phyloP scores from a whole-genome alignment of 2,888 invertebrate species.

The Galeopsomyia nigrocyanea region DNA sequence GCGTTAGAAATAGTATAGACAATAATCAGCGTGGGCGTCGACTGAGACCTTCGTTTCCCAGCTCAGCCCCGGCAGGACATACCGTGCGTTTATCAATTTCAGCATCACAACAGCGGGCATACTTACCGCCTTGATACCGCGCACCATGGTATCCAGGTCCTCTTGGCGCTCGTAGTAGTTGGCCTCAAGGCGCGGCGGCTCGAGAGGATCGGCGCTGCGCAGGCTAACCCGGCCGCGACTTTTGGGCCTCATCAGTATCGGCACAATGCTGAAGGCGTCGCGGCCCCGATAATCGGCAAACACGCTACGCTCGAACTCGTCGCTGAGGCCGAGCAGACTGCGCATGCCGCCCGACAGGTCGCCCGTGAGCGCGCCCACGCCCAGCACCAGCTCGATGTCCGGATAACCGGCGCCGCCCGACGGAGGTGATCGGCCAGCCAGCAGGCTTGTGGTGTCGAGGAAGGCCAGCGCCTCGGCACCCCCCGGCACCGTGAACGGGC shows the following conservation, averaged over 20 bases:
- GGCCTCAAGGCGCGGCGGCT: slow-evolving; percentile 83
- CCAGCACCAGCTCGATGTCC: slow-evolving; percentile 85
- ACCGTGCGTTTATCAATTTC: too few relatives aligned
- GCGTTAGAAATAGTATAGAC: too few relatives aligned
- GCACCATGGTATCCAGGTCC: slow-evolving; percentile 81
- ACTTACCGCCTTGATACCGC: slow-evolving; percentile 79
- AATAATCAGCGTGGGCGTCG: too few relatives aligned
- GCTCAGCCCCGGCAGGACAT: too few relatives aligned
- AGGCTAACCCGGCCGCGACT: slow-evolving; percentile 82
- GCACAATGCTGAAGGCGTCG: slow-evolving; percentile 79
- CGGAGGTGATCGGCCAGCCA: not conserved
- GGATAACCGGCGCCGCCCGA: slow-evolving; percentile 71
- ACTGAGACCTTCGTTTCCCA: too few relatives aligned
- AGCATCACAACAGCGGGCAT: too few relatives aligned
- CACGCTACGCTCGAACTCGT: slow-evolving; percentile 73
- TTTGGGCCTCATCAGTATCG: slow-evolving; percentile 80
- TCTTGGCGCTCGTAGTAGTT: slow-evolving; percentile 84
- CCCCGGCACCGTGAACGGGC: slow-evolving; percentile 83
- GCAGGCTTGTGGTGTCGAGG: slow-evolving; percentile 73
- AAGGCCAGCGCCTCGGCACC: slow-evolving; percentile 85
- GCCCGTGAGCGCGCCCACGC: slow-evolving; percentile 82
- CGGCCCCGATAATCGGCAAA: slow-evolving; percentile 71
- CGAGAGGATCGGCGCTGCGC: slow-evolving; percentile 79
- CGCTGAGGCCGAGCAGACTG: slow-evolving; percentile 75
- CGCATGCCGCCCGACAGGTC: slow-evolving; percentile 79